A percentile compares a stretch with the other conserved stretches of the same genome.
Evolutionary conservation across 2,888 invertebrate species (phyloP).

Genomic region (Mythimna lalbum): DNA sequence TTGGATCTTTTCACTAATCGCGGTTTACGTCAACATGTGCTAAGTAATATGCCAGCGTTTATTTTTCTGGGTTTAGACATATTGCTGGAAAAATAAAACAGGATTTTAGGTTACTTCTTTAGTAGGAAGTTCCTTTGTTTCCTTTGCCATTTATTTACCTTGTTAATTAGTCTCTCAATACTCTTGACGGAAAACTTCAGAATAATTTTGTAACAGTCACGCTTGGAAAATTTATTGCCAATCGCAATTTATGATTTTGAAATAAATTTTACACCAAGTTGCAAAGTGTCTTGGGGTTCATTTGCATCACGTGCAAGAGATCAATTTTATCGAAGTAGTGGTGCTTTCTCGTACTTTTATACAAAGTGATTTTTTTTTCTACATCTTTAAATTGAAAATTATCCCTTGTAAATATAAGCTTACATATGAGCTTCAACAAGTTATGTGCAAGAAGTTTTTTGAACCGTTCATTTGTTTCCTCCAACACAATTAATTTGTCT

Average conservation of each 20-base stretch:
- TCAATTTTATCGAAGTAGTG: too few species aligned
- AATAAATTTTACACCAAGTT: not conserved
- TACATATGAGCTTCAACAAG: not conserved
- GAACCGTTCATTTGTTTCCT: not conserved
- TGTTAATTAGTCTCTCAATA: not conserved
- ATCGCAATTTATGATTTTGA: not conserved
- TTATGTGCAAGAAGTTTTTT: not conserved
- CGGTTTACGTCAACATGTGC: conserved; percentile 1
- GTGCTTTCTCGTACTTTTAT: too few species aligned
- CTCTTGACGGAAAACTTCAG: not conserved
- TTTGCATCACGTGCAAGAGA: too few species aligned
- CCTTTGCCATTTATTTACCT: too few species aligned
- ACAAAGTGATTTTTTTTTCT: too few species aligned
- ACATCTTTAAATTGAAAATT: not conserved
- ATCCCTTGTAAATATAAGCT: not conserved
- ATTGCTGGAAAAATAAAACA: not conserved
- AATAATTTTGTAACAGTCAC: not conserved
- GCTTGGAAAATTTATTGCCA: not conserved
- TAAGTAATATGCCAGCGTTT: conserved; percentile 1
- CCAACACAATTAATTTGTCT: conserved; percentile 5
- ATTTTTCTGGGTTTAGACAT: not conserved
- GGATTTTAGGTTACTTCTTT: not conserved
- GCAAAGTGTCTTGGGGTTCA: too few species aligned
- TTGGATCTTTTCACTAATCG: conserved; percentile 16
- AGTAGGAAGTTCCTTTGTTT: not conserved